phyloP scores from a whole-genome alignment of 1,140 invertebrate species.

The Paramacrobiotus metropolitanus region DNA sequence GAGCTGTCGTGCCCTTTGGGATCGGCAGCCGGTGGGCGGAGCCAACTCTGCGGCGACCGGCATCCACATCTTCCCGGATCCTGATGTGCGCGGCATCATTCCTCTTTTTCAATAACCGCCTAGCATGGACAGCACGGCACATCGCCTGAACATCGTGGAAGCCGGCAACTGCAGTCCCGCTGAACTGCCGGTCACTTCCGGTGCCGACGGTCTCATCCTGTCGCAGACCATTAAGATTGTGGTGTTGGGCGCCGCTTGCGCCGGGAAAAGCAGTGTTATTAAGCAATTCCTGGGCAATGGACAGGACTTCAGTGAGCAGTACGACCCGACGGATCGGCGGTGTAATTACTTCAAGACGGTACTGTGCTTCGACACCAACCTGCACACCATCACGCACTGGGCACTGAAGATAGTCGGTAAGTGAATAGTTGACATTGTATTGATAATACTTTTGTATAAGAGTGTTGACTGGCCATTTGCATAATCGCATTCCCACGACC shows the following conservation, averaged over 20 bases:
- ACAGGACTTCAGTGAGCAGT: not conserved
- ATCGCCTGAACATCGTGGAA: no score
- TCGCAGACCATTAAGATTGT: constrained; percentile 1
- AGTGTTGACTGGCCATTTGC: no score
- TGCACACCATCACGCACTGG: not conserved
- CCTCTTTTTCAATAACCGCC: no score
- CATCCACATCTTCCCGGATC: no score
- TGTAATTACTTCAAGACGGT: not conserved
- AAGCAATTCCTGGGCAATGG: not conserved
- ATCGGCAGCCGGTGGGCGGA: no score
- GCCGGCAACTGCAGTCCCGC: not conserved
- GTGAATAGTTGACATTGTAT: no score
- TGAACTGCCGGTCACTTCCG: not conserved
- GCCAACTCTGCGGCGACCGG: no score
- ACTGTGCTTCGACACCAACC: not conserved
- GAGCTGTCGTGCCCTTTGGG: no score
- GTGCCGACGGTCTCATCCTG: not conserved
- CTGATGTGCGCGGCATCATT: no score
- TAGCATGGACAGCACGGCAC: no score
- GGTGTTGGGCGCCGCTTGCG: not conserved
- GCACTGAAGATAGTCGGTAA: not conserved
- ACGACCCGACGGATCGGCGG: not conserved
- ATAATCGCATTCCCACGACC: no score
- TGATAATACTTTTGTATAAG: no score
- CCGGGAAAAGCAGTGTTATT: not conserved